Evolutionary conservation across 1,140 invertebrate genomes (phyloP).

Genomic region (Pygmarrhopalites habei): DNA sequence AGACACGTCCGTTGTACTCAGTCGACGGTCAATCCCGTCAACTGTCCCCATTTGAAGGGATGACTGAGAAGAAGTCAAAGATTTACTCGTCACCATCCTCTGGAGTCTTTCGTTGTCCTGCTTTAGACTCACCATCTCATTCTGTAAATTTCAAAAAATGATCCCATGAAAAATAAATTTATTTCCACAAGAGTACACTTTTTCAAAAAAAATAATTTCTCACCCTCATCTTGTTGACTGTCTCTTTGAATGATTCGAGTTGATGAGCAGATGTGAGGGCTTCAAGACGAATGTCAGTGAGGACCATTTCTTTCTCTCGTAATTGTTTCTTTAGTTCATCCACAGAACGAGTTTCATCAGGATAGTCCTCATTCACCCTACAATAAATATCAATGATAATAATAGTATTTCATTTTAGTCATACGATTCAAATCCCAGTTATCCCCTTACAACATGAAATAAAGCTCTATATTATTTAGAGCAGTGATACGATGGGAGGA

Average conservation of each 20-base stretch:
- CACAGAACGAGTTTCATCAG: conserved; percentile 51
- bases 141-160: conserved; percentile 55
- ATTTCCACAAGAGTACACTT: too few relatives aligned
- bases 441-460: too few relatives aligned
- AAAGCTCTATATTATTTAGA: too few relatives aligned
- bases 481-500: too few relatives aligned
- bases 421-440: too few relatives aligned
- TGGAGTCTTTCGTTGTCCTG: conserved; percentile 94
- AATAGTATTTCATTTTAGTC: too few relatives aligned
- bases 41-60: conserved; percentile 51
- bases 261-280: conserved; percentile 93
- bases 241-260: conserved; percentile 89
- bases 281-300: conserved; percentile 92
- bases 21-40: conserved; percentile 50
- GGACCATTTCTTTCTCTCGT: conserved; percentile 87
- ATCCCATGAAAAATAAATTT: background rate
- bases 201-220: conserved; percentile 39
- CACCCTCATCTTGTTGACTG: conserved; percentile 91
- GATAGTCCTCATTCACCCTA: conserved; percentile 35
- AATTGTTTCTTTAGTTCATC: conserved; percentile 86
- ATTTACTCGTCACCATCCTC: conserved; percentile 71
- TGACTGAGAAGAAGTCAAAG: conserved; percentile 68
- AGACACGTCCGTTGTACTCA: conserved; percentile 51
- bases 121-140: conserved; percentile 91
- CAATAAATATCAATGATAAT: conserved; percentile 14